Evolutionary conservation across 2,113 vertebrate species (phyloP).

Genomic region (Plotosus lineatus): DNA sequence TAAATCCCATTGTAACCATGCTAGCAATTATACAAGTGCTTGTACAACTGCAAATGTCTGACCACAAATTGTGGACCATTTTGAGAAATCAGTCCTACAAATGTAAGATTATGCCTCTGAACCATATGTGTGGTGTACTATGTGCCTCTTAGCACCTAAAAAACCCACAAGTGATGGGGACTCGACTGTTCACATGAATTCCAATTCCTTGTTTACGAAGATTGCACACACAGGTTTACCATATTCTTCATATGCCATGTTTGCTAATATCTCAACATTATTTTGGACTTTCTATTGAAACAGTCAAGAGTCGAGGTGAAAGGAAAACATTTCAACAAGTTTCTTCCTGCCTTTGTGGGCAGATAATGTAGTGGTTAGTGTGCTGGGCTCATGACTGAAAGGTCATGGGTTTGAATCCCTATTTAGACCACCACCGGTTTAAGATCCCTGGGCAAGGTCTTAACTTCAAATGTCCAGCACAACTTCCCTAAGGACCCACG

Average conservation of each 20-base stretch:
- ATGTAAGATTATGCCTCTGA: not conserved
- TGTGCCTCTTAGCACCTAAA: not conserved
- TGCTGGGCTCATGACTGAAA: too few relatives aligned
- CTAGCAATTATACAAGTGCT: not conserved
- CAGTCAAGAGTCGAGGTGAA: not conserved
- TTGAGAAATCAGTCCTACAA: too few relatives aligned
- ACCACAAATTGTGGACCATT: too few relatives aligned
- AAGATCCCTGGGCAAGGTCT: too few relatives aligned
- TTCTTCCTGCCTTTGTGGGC: not conserved
- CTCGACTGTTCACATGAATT: not conserved
- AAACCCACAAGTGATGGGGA: too few relatives aligned
- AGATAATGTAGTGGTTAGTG: too few relatives aligned
- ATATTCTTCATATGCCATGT: not conserved
- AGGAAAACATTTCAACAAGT: not conserved
- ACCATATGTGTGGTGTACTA: not conserved
- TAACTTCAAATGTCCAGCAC: too few relatives aligned
- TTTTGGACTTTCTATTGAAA: not conserved
- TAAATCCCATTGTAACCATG: not conserved
- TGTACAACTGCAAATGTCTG: not conserved
- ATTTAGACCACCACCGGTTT: too few relatives aligned
- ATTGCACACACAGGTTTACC: not conserved
- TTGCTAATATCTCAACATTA: not conserved
- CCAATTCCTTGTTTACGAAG: not conserved
- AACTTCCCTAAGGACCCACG: not conserved
- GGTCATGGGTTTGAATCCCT: too few relatives aligned